Percentiles rank a stretch among this genome's conserved stretches.
Conservation (phyloP, 1,140 invertebrate species). For the Papilio helenus region DNA sequence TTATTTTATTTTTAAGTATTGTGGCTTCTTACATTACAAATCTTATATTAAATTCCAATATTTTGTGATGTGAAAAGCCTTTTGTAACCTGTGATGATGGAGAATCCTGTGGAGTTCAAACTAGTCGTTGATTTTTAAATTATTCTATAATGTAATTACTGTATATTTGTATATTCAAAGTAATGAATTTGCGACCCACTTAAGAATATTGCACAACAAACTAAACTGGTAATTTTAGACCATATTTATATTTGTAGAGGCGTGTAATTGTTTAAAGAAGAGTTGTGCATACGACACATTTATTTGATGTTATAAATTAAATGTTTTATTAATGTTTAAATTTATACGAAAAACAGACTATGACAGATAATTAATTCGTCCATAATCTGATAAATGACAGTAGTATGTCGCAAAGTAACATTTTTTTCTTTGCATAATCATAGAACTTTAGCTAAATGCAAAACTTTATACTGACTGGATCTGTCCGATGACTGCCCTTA, state of each 20-base stretch:
- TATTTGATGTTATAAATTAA: not conserved
- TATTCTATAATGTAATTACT: not conserved
- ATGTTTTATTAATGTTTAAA: not conserved
- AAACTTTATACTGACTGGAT: too few species aligned
- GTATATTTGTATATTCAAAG: not conserved
- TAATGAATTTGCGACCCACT: too few species aligned
- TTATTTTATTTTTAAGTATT: conserved; percentile 19
- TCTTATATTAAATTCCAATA: not conserved
- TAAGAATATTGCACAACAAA: not conserved
- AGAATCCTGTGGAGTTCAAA: not conserved
- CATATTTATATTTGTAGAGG: not conserved
- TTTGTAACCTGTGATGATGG: not conserved
- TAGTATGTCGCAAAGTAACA: too few species aligned
- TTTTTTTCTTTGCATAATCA: too few species aligned
- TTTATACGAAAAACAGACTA: not conserved
- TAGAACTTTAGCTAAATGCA: too few species aligned
- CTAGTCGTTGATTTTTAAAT: not conserved
- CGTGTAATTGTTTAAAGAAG: not conserved
- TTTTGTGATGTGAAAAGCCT: conserved; percentile 30
- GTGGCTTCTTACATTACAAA: conserved; percentile 23
- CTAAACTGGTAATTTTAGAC: not conserved
- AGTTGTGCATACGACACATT: not conserved
- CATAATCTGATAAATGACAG: too few species aligned
- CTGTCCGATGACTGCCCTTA: too few species aligned
- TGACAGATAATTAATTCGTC: too few species aligned